A percentile compares a stretch with the other conserved stretches of the same genome.
Evolutionary conservation across 2,113 vertebrate genomes (phyloP).

Genomic region (Rissa tridactyla): DNA sequence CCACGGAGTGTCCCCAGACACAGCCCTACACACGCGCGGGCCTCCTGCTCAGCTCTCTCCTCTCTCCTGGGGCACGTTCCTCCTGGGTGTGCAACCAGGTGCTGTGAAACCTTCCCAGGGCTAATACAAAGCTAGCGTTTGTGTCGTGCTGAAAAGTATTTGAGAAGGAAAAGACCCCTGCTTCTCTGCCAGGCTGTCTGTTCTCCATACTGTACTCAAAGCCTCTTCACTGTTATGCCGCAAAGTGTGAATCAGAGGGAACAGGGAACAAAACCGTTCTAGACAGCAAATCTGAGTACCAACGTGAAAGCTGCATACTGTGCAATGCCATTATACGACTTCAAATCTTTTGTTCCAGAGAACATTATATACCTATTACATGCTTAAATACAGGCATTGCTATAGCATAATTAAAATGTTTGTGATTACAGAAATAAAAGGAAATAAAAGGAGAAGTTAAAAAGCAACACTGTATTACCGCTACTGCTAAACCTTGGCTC

Average conservation of each 20-base stretch:
- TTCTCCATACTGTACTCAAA: conserved; percentile 20
- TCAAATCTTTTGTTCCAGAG: conserved; percentile 37
- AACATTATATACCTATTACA: conserved; percentile 57
- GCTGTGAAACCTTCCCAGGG: neutral
- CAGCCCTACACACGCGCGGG: rapidly evolving
- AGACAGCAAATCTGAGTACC: conserved; percentile 4
- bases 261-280: neutral
- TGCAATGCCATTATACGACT: conserved; percentile 13
- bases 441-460: conserved; percentile 38
- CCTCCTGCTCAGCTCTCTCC: neutral
- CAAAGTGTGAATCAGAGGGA: conserved; percentile 19
- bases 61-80: neutral
- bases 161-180: conserved; percentile 18
- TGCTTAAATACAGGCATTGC: conserved; percentile 38
- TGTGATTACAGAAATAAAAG: conserved; percentile 49
- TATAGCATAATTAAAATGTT: conserved; percentile 52
- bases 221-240: neutral
- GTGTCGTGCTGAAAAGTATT: neutral
- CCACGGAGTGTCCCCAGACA: rapidly evolving
- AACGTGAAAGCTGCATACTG: neutral
- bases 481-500: neutral
- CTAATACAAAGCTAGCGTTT: conserved; percentile 5
- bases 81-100: neutral
- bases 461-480: conserved; percentile 9
- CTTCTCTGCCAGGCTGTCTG: neutral